phyloP scores from a whole-genome alignment of 2,113 vertebrate genomes.

The Uria aalge region DNA sequence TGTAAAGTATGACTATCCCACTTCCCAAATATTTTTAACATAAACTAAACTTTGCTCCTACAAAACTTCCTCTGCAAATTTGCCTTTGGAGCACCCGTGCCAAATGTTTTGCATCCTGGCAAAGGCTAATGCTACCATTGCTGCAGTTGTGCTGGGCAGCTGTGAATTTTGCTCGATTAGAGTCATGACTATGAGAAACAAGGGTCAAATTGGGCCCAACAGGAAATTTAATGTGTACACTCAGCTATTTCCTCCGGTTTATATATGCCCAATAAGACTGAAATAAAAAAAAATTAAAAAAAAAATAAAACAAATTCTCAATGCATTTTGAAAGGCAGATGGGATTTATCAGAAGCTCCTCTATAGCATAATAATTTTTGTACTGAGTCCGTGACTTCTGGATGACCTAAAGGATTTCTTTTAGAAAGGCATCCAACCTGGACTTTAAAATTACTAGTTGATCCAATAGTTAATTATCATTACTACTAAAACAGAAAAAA shows the following conservation, averaged over 20 bases:
- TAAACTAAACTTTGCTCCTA: not conserved
- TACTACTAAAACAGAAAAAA: not conserved
- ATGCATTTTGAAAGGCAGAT: not conserved
- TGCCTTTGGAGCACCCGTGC: not conserved
- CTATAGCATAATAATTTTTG: not conserved
- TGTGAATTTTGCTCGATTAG: slow-evolving; percentile 3
- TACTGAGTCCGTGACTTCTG: not conserved
- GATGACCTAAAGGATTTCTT: not conserved
- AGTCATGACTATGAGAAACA: not conserved
- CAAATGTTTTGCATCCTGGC: slow-evolving; percentile 6
- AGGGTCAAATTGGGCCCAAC: not conserved
- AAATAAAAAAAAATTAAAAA: not conserved
- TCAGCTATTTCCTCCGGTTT: not conserved
- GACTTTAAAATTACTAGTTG: not conserved
- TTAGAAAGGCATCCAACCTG: not conserved
- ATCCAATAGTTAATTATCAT: not conserved
- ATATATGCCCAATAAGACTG: not conserved
- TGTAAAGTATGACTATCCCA: not conserved
- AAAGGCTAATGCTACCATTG: not conserved
- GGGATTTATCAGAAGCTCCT: not conserved
- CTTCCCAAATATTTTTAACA: not conserved
- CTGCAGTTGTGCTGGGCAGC: not conserved
- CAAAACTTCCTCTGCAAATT: not conserved
- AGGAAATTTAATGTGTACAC: not conserved
- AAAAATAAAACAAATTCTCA: not conserved